phyloP scores from a whole-genome alignment of 2,888 invertebrate species.

The Lomographa bimaculata region DNA sequence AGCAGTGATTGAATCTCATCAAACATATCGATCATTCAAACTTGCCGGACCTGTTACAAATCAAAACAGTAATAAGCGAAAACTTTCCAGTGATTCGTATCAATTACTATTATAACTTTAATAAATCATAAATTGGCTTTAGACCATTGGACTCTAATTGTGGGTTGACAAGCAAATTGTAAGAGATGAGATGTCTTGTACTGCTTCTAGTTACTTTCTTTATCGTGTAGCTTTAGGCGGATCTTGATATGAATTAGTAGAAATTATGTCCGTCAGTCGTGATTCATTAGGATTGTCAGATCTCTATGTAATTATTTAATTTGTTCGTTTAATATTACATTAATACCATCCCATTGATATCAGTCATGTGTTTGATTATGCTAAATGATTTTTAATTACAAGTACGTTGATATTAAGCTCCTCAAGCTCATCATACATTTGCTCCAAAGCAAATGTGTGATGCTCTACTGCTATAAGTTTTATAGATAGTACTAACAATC shows the following conservation, averaged over 20 bases:
- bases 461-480: too few relatives aligned
- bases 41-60: conserved; percentile 39
- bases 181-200: conserved; percentile 28
- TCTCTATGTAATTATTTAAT: conserved; percentile 34
- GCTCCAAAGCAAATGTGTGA: too few relatives aligned
- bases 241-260: conserved; percentile 26
- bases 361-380: conserved; percentile 21
- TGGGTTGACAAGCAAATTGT: conserved; percentile 53
- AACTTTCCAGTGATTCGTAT: conserved; percentile 43
- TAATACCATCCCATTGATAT: conserved; percentile 21
- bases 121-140: conserved; percentile 48
- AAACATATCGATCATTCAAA: conserved; percentile 19
- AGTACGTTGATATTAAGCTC: too few relatives aligned
- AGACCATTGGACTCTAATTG: conserved; percentile 48
- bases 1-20: conserved; percentile 1
- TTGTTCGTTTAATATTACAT: conserved; percentile 29
- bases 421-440: too few relatives aligned
- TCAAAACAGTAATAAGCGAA: conserved; percentile 40
- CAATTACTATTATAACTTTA: conserved; percentile 52
- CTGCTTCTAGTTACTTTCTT: conserved; percentile 18
- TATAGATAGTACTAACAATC: too few relatives aligned
- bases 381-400: too few relatives aligned
- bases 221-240: conserved; percentile 26
- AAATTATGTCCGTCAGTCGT: conserved; percentile 20
- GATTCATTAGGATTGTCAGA: conserved; percentile 31